These are phyloP conservation scores for Ploceus nigricollis DNA, from an alignment of 2,113 vertebrate genomes.

Conservation along the genomic window DNA sequence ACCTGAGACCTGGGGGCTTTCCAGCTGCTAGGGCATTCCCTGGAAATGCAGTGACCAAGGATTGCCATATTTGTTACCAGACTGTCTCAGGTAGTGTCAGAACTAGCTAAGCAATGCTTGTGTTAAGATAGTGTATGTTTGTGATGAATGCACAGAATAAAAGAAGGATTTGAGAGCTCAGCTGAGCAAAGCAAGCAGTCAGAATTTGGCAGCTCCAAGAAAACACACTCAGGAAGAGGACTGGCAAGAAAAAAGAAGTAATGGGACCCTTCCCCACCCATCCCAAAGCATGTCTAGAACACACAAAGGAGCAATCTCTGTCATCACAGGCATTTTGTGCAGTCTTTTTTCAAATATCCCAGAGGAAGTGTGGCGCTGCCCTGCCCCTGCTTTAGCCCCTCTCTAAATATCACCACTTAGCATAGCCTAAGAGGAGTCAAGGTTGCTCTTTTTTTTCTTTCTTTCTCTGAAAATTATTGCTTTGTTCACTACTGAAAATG, in stretches of 20 bases:
- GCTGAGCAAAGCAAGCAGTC: not conserved
- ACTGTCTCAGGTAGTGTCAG: not conserved
- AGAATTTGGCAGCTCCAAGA: not conserved
- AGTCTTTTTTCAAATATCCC: not conserved
- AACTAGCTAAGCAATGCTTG: not conserved
- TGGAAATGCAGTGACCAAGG: not conserved
- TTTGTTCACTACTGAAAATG: slow-evolving; percentile 23
- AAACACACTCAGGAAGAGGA: not conserved
- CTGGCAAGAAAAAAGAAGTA: not conserved
- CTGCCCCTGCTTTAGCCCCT: not conserved
- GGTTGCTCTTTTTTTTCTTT: not conserved
- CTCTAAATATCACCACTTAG: slow-evolving; percentile 18
- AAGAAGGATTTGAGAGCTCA: not conserved
- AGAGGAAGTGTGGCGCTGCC: not conserved
- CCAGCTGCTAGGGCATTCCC: not conserved
- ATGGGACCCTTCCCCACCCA: not conserved
- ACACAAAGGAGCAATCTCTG: slow-evolving; percentile 18
- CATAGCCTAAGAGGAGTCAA: not conserved
- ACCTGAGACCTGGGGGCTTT: not conserved
- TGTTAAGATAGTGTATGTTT: not conserved
- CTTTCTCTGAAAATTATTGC: slow-evolving; percentile 33
- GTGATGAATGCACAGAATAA: not conserved
- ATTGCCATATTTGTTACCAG: not conserved
- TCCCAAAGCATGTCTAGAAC: not conserved
- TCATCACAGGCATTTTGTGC: not conserved